These are phyloP conservation scores for Xestia ashworthii DNA, from an alignment of 2,888 invertebrate genomes.

Conservation along the genomic window DNA sequence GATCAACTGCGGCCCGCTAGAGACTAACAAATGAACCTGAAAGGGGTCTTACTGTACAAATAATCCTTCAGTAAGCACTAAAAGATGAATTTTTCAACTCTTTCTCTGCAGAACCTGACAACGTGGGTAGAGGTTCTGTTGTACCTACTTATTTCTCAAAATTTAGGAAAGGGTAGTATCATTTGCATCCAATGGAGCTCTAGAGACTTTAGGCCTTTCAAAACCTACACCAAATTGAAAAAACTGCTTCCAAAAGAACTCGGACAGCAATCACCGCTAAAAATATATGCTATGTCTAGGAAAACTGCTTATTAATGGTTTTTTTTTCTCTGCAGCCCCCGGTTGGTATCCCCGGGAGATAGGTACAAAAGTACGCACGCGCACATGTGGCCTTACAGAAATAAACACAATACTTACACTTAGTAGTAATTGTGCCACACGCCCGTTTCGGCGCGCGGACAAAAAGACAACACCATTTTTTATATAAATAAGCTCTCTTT, in stretches of 20 bases:
- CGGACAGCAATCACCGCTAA: neutral
- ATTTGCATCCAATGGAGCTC: neutral
- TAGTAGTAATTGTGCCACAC: slow-evolving; percentile 88
- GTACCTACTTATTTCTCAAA: neutral
- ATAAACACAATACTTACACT: slow-evolving; percentile 87
- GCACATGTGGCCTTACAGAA: slow-evolving; percentile 87
- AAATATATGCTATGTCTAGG: neutral
- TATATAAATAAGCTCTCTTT: slow-evolving; percentile 87
- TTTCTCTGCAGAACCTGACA: neutral
- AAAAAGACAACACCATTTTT: slow-evolving; percentile 77
- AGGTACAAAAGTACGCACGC: slow-evolving; percentile 77
- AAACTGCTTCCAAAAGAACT: neutral
- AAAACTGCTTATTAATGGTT: neutral
- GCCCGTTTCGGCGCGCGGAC: slow-evolving; percentile 77
- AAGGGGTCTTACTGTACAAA: neutral
- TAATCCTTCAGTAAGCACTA: neutral
- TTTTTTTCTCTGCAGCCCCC: slow-evolving; percentile 4
- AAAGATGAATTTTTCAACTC: neutral
- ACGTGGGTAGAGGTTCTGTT: neutral
- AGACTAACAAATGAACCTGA: neutral
- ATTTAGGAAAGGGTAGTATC: neutral
- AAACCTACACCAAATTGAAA: neutral
- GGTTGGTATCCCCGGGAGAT: slow-evolving; percentile 64
- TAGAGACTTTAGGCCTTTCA: neutral
- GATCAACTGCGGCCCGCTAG: slow-evolving; percentile 76